Evolutionary conservation across 2,113 vertebrate species (phyloP).

Genomic region (Steatornis caripensis): DNA sequence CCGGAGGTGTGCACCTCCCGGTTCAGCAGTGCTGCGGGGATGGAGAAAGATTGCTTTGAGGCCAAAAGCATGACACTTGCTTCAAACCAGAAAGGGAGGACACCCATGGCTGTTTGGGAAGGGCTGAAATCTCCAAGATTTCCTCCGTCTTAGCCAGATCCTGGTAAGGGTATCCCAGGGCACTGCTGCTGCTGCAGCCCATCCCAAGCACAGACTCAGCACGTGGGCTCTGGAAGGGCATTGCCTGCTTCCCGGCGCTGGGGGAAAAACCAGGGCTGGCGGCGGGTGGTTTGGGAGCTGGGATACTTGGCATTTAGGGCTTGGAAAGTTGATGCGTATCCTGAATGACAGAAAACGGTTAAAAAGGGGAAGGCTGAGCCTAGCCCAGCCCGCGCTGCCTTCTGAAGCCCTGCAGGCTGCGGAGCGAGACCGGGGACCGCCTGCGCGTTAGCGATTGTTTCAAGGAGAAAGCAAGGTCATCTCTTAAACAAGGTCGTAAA

Average conservation of each 20-base stretch:
- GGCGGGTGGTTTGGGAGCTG: not conserved
- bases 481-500: not conserved
- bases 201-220: not conserved
- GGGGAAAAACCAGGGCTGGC: not conserved
- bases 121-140: not conserved
- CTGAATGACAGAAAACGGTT: not conserved
- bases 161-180: not conserved
- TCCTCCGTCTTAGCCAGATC: not conserved
- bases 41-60: not conserved
- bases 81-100: not conserved
- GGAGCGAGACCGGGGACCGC: not conserved
- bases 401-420: not conserved
- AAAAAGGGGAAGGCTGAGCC: not conserved
- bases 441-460: fast-evolving
- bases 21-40: not conserved
- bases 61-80: not conserved
- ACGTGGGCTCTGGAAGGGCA: not conserved
- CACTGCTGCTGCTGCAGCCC: not conserved
- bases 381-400: not conserved
- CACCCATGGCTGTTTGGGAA: fast-evolving
- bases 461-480: not conserved
- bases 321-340: not conserved
- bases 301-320: not conserved
- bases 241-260: not conserved
- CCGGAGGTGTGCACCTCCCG: not conserved